Evolutionary conservation across 92 coral and sea anemone genomes (phyloP).

Genomic region (Blastomussa wellsi): DNA sequence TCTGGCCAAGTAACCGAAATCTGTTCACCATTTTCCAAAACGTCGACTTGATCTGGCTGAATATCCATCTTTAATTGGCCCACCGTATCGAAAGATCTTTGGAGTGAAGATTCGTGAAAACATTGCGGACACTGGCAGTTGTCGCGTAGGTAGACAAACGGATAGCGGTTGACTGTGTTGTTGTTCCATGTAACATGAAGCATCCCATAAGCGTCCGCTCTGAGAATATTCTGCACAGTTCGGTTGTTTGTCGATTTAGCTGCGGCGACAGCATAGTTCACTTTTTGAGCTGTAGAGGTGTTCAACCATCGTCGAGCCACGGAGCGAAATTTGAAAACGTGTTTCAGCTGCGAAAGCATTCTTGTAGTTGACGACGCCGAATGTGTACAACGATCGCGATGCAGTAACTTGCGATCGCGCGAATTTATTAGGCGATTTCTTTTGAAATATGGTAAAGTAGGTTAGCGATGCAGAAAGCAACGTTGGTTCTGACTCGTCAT

Average conservation of each 20-base stretch:
- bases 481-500: no score
- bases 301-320: background rate
- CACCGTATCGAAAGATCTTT: slow-evolving; percentile 53
- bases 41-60: slow-evolving; percentile 40
- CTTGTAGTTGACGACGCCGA: background rate
- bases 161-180: slow-evolving; percentile 60
- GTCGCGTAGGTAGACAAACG: slow-evolving; percentile 70
- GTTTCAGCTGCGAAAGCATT: background rate
- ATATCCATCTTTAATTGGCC: slow-evolving; percentile 52
- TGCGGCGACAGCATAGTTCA: background rate
- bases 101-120: slow-evolving; percentile 41
- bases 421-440: no score
- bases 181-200: slow-evolving; percentile 62
- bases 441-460: no score
- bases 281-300: background rate
- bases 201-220: slow-evolving; percentile 37
- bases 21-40: slow-evolving; percentile 52
- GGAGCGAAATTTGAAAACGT: background rate
- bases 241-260: background rate
- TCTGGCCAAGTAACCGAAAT: slow-evolving; percentile 70
- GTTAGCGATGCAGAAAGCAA: no score
- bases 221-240: slow-evolving; percentile 28
- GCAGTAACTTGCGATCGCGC: no score
- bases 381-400: no score
- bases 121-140: slow-evolving; percentile 70